Conservation (phyloP, 2,113 vertebrate species). For the Spheniscus mendiculus region DNA sequence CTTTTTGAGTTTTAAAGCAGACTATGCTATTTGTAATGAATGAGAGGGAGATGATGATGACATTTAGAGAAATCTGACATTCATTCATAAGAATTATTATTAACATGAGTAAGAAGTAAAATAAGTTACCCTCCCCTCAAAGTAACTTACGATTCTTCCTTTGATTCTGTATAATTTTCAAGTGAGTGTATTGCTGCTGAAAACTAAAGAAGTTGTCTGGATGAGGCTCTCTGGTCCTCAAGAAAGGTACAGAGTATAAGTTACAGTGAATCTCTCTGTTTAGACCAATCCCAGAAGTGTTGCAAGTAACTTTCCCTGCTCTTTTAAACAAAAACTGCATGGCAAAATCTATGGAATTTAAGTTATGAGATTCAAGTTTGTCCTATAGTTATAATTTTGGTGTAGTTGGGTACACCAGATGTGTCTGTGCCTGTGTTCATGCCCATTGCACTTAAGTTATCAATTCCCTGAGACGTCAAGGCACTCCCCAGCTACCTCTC, state of each 20-base stretch:
- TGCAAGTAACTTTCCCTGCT: neutral
- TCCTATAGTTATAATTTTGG: neutral
- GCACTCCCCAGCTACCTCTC: rapidly evolving
- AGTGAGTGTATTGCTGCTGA: neutral
- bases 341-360: neutral
- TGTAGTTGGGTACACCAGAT: neutral
- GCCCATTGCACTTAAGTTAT: neutral
- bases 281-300: neutral
- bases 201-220: neutral
- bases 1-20: neutral
- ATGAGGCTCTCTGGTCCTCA: neutral
- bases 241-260: neutral
- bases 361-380: neutral
- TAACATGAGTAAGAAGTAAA: neutral
- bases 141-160: neutral
- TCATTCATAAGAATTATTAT: no score
- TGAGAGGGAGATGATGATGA: neutral
- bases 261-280: neutral
- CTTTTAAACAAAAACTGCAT: rapidly evolving
- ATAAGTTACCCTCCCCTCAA: neutral
- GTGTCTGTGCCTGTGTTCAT: neutral
- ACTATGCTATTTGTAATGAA: neutral
- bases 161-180: neutral
- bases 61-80: no score
- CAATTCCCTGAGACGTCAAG: neutral